A percentile compares a stretch with the other conserved stretches of the same genome.
These are phyloP conservation scores for Linurgus olivaceus DNA, from an alignment of 2,797 vertebrate species.

Conservation along the genomic window DNA sequence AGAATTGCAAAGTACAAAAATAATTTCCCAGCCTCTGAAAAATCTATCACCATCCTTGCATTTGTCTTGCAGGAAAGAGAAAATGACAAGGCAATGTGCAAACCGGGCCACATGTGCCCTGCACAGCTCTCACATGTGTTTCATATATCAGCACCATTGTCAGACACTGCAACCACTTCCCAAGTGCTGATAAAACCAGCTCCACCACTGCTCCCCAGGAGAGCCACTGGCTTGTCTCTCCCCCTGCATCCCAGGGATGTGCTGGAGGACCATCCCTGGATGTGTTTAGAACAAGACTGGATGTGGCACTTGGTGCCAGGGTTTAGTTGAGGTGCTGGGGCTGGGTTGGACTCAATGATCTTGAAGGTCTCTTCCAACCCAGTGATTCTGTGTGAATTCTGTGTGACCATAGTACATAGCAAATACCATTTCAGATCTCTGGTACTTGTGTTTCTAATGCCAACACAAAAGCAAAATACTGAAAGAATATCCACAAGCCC, in stretches of 20 bases:
- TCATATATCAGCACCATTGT: not conserved
- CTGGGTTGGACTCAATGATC: not conserved
- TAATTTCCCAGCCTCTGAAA: not conserved
- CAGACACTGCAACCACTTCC: not conserved
- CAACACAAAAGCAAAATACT: not conserved
- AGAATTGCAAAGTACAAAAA: not conserved
- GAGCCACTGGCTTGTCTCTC: not conserved
- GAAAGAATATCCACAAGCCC: not conserved
- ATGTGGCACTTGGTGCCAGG: not conserved
- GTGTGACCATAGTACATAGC: not conserved
- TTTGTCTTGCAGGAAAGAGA: constrained; percentile 24
- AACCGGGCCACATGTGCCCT: not conserved
- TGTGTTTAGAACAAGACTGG: not conserved
- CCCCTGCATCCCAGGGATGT: not conserved
- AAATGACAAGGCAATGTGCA: not conserved
- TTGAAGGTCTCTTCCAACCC: not conserved
- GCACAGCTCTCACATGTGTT: not conserved
- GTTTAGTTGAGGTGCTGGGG: not conserved
- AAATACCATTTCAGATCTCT: not conserved
- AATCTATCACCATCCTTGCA: not conserved
- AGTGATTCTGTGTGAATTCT: not conserved
- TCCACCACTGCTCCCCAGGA: not conserved
- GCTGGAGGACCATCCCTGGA: not conserved
- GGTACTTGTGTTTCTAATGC: accelerated
- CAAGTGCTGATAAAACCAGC: not conserved